phyloP scores from a whole-genome alignment of 1,140 invertebrate genomes.

The Ericerus pela region DNA sequence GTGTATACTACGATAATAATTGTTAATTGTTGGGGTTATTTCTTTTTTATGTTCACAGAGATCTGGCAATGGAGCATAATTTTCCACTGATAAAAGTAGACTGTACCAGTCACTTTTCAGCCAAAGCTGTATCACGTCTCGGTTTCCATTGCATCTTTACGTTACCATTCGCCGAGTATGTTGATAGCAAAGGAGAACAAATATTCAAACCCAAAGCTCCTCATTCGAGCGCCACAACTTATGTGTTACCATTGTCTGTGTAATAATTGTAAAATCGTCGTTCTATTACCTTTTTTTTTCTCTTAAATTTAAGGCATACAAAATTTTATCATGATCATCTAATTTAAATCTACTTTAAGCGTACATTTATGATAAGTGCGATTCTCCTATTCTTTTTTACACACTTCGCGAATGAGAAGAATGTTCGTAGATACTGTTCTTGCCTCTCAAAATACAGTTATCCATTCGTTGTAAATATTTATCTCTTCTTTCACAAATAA shows the following conservation, averaged over 20 bases:
- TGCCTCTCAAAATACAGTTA: no score
- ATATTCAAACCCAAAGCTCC: slow-evolving; percentile 41
- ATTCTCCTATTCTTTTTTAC: no score
- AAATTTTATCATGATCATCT: no score
- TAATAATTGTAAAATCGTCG: not conserved
- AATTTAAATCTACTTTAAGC: no score
- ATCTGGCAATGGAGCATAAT: slow-evolving; percentile 35
- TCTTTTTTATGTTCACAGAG: slow-evolving; percentile 35
- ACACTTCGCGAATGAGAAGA: no score
- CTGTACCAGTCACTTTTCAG: slow-evolving; percentile 54
- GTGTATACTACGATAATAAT: not conserved
- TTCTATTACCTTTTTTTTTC: not conserved
- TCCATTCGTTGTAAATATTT: no score
- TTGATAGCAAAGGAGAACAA: slow-evolving; percentile 37
- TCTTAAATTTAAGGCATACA: no score
- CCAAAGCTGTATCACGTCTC: slow-evolving; percentile 45
- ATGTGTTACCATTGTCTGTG: slow-evolving; percentile 16
- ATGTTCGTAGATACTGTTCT: no score
- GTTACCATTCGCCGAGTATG: slow-evolving; percentile 45
- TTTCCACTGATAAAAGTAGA: slow-evolving; percentile 39
- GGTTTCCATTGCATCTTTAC: slow-evolving; percentile 48
- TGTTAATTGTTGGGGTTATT: not conserved
- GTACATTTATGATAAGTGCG: no score
- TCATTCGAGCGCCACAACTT: slow-evolving; percentile 31
- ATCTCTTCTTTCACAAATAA: no score